Conservation (phyloP, 1,140 invertebrate genomes). For the Lasioglossum albipes region DNA sequence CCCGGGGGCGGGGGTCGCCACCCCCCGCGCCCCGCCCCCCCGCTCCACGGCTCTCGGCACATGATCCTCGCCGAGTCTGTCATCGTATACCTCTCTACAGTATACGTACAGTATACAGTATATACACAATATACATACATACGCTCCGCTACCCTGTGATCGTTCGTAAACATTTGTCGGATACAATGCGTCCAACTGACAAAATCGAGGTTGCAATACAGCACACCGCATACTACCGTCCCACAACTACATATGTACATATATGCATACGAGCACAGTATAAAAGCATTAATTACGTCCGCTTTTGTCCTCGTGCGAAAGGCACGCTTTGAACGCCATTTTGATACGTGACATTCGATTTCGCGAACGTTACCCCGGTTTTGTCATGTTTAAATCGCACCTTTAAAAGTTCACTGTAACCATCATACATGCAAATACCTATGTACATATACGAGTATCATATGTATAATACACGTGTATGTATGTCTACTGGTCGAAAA, state of each 20-base stretch:
- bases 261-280: constrained; percentile 8
- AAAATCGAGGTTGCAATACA: constrained; percentile 53
- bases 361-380: constrained; percentile 26
- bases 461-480: too few species aligned
- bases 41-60: too few species aligned
- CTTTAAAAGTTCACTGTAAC: too few species aligned
- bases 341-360: constrained; percentile 55
- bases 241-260: too few species aligned
- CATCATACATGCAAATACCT: too few species aligned
- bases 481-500: too few species aligned
- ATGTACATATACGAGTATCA: too few species aligned
- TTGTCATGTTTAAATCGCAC: not conserved
- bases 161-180: constrained; percentile 59
- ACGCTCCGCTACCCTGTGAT: constrained; percentile 32
- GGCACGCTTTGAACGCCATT: constrained; percentile 55
- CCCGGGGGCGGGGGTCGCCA: too few species aligned
- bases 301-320: constrained; percentile 56
- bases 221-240: not conserved
- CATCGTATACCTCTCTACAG: not conserved
- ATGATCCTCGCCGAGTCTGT: constrained; percentile 1
- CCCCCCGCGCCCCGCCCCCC: too few species aligned
- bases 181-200: constrained; percentile 53
- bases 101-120: too few species aligned
- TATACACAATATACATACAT: not conserved
- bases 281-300: constrained; percentile 62